Evolutionary conservation across 2,113 vertebrate species (phyloP), one percentile per base, ranked within the genome.

Genomic region (Recurvirostra avosetta): DNA sequence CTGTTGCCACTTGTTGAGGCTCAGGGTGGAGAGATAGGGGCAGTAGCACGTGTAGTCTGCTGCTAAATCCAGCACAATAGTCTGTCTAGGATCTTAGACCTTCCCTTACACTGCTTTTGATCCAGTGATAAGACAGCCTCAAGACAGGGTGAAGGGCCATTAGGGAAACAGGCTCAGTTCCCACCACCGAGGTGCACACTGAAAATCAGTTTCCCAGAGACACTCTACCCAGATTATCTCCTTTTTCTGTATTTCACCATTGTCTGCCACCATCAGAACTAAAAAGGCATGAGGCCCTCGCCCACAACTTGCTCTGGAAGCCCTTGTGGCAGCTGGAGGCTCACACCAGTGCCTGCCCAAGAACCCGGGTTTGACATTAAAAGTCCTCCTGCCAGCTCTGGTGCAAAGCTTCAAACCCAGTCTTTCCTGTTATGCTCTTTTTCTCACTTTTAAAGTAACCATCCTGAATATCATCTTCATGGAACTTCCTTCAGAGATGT

Each of bases 1-100:
- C 34, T 36, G 2, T 34, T 76, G 62, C 15, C 52, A 11, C 12
- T 29, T 56, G 25, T 52, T 58, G 36, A 62, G 17, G 29, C 38
- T 79, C n/a, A 9, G 22, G 7, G 16, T 55, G 43, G 45, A 68
- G 34, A 75, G 18, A 14, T 0, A 2, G 15, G 12, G 11, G 6
- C 21, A 87, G n/a, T 34, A 67, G 6, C 14, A 25, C 0, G 0
- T 4, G 3, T 45, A 66, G 25, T 32, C 32, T 92, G 45, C 10
- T 66, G 32, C 20, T 63, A 88, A 53, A 78, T 41, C 17, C 65
- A 72, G 30, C 10, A 38, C 6, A 70, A 12, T 0, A 36, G 2
- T 26, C 49, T 18, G 0, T 11, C 47, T 47, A 41, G 17, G 22
- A 66, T 59, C 3, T 75, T 49, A 30, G 40, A 11, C n/a, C 29